Percentiles rank a stretch among this genome's conserved stretches.
phyloP scores from a whole-genome alignment of 2,113 vertebrate genomes.

The Rhinoderma darwinii region DNA sequence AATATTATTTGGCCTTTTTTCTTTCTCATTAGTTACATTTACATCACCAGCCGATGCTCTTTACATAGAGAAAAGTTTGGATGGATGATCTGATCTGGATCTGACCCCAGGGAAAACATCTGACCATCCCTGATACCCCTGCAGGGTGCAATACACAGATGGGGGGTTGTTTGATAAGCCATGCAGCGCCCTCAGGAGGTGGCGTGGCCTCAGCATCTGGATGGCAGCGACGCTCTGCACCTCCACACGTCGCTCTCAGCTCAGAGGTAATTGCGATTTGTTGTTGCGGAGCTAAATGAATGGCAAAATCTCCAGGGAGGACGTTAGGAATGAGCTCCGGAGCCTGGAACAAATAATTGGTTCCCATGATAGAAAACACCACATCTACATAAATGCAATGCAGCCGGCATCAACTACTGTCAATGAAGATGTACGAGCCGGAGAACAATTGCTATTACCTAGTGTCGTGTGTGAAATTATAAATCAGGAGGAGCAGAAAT shows the following conservation, averaged over 20 bases:
- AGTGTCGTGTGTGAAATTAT: background rate
- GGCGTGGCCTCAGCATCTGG: background rate
- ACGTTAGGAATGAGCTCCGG: background rate
- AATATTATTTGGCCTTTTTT: no score
- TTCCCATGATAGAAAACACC: background rate
- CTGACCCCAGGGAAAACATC: slow-evolving; percentile 1
- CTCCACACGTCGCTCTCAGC: background rate
- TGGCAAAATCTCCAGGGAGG: background rate
- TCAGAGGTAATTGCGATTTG: background rate
- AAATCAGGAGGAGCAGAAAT: no score
- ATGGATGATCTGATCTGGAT: background rate
- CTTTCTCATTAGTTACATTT: no score
- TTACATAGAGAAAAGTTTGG: no score
- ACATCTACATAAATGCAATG: slow-evolving; percentile 1
- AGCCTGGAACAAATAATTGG: slow-evolving; percentile 14
- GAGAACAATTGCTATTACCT: background rate
- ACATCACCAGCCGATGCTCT: no score
- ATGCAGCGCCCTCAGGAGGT: background rate
- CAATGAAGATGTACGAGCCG: background rate
- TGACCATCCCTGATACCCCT: background rate
- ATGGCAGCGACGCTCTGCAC: no score
- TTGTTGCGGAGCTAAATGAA: slow-evolving; percentile 9
- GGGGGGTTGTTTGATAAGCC: background rate
- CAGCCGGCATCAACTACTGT: background rate
- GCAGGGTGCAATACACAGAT: background rate